Percentiles rank a stretch among this genome's conserved stretches.
Conservation (phyloP, 2,888 invertebrate genomes). For the Andrena camellia region DNA sequence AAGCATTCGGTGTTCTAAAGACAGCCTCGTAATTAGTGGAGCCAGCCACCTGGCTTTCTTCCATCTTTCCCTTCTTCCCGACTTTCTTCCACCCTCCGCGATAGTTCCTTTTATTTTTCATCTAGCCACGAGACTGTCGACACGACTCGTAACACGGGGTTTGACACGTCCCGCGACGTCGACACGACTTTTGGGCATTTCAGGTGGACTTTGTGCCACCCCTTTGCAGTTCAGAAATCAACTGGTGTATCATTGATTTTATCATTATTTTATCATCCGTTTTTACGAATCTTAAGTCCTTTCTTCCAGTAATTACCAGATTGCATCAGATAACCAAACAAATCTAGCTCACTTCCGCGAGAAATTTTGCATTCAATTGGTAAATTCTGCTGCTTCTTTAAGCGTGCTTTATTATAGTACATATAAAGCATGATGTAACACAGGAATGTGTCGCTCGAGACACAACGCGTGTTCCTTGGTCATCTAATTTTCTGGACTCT, state of each 20-base stretch:
- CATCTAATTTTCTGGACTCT: conserved; percentile 48
- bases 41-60: conserved; percentile 26
- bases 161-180: too few relatives aligned
- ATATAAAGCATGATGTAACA: conserved; percentile 7
- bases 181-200: too few relatives aligned
- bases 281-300: too few relatives aligned
- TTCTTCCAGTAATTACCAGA: too few relatives aligned
- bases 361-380: background rate
- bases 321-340: too few relatives aligned
- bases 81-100: background rate
- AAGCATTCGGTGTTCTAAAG: conserved; percentile 71
- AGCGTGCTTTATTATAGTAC: background rate
- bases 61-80: background rate
- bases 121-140: background rate
- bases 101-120: background rate
- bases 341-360: background rate
- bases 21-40: conserved; percentile 72
- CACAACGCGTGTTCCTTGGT: conserved; percentile 38
- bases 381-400: too few relatives aligned
- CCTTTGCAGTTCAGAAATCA: too few relatives aligned
- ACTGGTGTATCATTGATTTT: too few relatives aligned
- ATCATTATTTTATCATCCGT: too few relatives aligned
- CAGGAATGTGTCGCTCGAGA: conserved; percentile 9
- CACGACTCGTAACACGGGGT: too few relatives aligned
- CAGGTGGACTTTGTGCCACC: too few relatives aligned